Evolutionary conservation across 2,113 vertebrate species (phyloP).

Genomic region (Ornithorhynchus anatinus): DNA sequence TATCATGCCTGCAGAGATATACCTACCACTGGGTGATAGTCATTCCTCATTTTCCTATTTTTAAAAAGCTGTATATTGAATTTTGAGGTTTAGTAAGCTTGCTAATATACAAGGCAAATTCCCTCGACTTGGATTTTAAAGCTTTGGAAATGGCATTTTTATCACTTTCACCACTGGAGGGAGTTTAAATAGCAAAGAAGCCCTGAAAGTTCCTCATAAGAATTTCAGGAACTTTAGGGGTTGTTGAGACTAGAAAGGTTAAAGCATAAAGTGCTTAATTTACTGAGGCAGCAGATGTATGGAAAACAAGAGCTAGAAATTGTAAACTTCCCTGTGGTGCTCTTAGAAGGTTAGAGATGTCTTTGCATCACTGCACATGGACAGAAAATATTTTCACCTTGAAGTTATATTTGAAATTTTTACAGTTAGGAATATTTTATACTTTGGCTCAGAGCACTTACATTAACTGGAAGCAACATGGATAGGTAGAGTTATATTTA

Average conservation of each 20-base stretch:
- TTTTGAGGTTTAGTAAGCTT: constrained; percentile 11
- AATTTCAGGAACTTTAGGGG: too few species aligned
- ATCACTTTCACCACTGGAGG: constrained; percentile 23
- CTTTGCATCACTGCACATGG: too few species aligned
- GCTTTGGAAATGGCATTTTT: neutral
- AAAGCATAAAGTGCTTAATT: neutral
- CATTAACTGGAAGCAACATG: too few species aligned
- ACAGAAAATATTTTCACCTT: too few species aligned
- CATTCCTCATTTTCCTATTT: constrained; percentile 3
- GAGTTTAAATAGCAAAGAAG: constrained; percentile 12
- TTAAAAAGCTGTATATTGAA: constrained; percentile 9
- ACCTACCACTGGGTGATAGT: too few species aligned
- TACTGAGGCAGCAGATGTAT: neutral
- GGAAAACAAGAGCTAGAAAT: constrained; percentile 7
- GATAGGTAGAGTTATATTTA: too few species aligned
- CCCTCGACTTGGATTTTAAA: neutral
- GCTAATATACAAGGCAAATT: neutral
- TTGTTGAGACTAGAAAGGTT: constrained; percentile 1
- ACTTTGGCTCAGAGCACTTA: too few species aligned
- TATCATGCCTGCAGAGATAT: too few species aligned
- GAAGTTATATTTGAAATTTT: too few species aligned
- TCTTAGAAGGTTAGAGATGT: too few species aligned
- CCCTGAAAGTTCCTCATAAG: neutral
- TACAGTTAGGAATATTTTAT: too few species aligned
- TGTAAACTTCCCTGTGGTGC: neutral